Percentiles rank a stretch among this genome's conserved stretches.
Conservation (phyloP, 2,888 invertebrate species). For the Tinea pellionella region DNA sequence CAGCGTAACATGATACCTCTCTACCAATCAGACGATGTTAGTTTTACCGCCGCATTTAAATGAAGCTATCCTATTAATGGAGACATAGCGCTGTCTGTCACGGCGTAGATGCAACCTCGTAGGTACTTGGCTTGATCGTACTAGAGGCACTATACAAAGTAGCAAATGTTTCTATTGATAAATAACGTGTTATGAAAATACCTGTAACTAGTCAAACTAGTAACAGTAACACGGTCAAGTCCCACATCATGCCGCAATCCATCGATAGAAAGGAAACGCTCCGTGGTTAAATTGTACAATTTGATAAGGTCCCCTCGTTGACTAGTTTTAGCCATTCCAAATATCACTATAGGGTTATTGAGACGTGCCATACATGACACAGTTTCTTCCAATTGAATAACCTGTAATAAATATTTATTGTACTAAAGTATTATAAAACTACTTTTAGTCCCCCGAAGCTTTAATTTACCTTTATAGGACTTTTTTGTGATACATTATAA, state of each 20-base stretch:
- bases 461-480: constrained; percentile 41
- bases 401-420: constrained; percentile 23
- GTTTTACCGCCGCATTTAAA: no score
- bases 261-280: constrained; percentile 28
- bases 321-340: constrained; percentile 29
- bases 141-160: no score
- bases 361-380: constrained; percentile 45
- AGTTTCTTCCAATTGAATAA: constrained; percentile 34
- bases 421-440: no score
- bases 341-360: constrained; percentile 29
- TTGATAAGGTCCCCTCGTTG: constrained; percentile 22
- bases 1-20: no score
- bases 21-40: no score
- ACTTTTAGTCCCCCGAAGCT: no score
- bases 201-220: constrained; percentile 36
- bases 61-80: no score
- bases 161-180: no score
- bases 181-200: no score
- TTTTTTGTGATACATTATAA: constrained; percentile 38
- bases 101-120: no score
- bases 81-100: no score
- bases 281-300: constrained; percentile 34
- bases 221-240: constrained; percentile 20
- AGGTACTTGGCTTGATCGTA: no score
- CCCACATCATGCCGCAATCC: constrained; percentile 27